These are phyloP conservation scores for Aradophagus sp. DNA, from an alignment of 1,140 invertebrate species.

Conservation along the genomic window DNA sequence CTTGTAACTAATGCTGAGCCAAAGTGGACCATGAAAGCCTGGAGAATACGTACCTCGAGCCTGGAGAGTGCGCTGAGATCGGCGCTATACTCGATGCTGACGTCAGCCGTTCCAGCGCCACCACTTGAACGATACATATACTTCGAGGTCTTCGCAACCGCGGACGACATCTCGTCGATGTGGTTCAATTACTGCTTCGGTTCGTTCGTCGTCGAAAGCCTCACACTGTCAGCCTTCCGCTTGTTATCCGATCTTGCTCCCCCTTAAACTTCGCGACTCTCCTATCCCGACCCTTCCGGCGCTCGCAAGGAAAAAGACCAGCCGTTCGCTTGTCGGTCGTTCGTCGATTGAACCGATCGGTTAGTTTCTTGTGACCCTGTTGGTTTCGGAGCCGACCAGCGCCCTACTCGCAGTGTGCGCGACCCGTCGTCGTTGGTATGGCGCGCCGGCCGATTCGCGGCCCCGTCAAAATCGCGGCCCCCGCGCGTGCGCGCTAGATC, in stretches of 20 bases:
- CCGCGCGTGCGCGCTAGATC: slow-evolving; percentile 65
- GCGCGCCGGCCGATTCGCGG: slow-evolving; percentile 68
- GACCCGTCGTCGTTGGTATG: slow-evolving; percentile 75
- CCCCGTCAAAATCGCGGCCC: slow-evolving; percentile 66
- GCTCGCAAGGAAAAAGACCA: slow-evolving; percentile 13
- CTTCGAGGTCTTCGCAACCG: slow-evolving; percentile 89
- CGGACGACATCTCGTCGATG: slow-evolving; percentile 77
- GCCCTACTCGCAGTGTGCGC: slow-evolving; percentile 75
- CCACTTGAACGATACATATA: slow-evolving; percentile 90
- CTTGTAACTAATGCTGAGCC: no score
- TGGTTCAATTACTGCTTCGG: no score
- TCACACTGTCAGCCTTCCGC: no score
- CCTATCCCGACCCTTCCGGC: no score
- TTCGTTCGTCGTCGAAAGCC: no score
- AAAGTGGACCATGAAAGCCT: no score
- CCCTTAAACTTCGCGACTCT: no score
- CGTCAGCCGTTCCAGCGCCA: slow-evolving; percentile 85
- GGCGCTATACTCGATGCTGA: slow-evolving; percentile 94
- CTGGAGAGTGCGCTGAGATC: slow-evolving; percentile 93
- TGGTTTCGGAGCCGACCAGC: slow-evolving; percentile 74
- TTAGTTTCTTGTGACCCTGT: no score
- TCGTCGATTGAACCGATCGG: slow-evolving; percentile 31
- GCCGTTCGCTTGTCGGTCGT: slow-evolving; percentile 38
- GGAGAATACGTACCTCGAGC: slow-evolving; percentile 85
- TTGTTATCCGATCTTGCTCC: no score